phyloP scores from a whole-genome alignment of 2,113 vertebrate species.

The Colossoma macropomum region DNA sequence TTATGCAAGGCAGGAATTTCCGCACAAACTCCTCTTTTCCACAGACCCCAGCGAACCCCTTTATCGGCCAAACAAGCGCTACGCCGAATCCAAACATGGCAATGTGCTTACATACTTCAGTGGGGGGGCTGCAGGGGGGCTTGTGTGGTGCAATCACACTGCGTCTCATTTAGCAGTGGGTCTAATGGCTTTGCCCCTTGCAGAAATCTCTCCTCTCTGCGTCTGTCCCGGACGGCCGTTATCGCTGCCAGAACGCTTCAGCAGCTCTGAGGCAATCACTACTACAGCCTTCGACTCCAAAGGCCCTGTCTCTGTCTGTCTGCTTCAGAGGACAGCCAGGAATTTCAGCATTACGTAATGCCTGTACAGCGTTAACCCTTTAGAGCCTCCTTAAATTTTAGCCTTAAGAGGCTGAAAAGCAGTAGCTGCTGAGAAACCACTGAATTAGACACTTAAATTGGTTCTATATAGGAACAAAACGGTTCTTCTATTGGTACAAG shows the following conservation, averaged over 20 bases:
- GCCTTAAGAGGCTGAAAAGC: too few relatives aligned
- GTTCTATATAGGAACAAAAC: too few relatives aligned
- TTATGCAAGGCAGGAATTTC: constrained; percentile 54
- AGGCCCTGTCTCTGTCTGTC: background rate
- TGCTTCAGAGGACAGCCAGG: background rate
- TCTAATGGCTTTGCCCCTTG: background rate
- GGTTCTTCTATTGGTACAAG: too few relatives aligned
- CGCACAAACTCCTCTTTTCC: constrained; percentile 17
- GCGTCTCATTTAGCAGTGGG: constrained; percentile 9
- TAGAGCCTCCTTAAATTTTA: background rate
- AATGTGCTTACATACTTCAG: constrained; percentile 30
- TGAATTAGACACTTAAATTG: too few relatives aligned
- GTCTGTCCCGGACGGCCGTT: background rate
- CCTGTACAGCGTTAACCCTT: background rate
- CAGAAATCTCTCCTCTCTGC: background rate
- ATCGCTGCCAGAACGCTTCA: background rate
- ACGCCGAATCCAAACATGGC: constrained; percentile 33
- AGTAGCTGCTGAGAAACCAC: too few relatives aligned
- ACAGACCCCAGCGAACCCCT: constrained; percentile 32
- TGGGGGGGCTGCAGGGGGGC: constrained; percentile 16
- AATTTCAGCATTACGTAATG: background rate
- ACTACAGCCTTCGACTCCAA: background rate
- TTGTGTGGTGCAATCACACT: background rate
- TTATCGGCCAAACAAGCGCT: constrained; percentile 9
- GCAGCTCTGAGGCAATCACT: background rate